Evolutionary conservation across 2,797 vertebrate genomes (phyloP).

Genomic region (Peromyscus attwateri): DNA sequence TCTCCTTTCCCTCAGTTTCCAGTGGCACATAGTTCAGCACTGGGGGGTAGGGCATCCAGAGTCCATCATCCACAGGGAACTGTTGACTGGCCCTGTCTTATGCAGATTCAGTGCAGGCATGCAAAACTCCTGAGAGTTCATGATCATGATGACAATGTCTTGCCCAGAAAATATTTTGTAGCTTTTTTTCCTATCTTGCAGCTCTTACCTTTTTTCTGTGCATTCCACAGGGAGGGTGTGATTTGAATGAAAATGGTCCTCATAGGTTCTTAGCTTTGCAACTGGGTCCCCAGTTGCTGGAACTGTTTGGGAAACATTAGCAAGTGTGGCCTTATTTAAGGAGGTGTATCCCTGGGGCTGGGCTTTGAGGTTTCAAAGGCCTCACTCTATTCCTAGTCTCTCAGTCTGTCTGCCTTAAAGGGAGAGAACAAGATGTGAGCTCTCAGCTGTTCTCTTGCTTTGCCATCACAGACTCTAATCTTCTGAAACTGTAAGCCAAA

Average conservation of each 20-base stretch:
- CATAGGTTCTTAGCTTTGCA: not conserved
- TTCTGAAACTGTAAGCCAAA: not conserved
- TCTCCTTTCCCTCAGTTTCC: not conserved
- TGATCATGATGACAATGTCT: not conserved
- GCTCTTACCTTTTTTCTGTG: not conserved
- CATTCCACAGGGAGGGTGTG: not conserved
- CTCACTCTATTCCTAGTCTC: not conserved
- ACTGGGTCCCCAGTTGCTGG: not conserved
- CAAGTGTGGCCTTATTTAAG: not conserved
- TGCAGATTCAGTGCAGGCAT: not conserved
- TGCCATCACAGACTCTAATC: not conserved
- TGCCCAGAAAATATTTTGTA: not conserved
- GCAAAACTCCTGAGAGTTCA: too few relatives aligned
- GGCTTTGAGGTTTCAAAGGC: not conserved
- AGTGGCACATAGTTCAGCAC: not conserved
- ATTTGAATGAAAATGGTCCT: not conserved
- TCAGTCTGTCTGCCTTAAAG: not conserved
- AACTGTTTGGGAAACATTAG: not conserved
- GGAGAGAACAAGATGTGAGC: not conserved
- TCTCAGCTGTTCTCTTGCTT: not conserved
- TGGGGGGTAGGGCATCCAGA: not conserved
- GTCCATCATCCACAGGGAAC: rapidly evolving
- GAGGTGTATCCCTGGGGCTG: not conserved
- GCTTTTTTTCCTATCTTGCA: not conserved
- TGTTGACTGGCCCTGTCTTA: not conserved